Base-by-base conservation (phyloP, 2,888 invertebrate genomes). In the Reticulitermes lucifugus region DNA sequence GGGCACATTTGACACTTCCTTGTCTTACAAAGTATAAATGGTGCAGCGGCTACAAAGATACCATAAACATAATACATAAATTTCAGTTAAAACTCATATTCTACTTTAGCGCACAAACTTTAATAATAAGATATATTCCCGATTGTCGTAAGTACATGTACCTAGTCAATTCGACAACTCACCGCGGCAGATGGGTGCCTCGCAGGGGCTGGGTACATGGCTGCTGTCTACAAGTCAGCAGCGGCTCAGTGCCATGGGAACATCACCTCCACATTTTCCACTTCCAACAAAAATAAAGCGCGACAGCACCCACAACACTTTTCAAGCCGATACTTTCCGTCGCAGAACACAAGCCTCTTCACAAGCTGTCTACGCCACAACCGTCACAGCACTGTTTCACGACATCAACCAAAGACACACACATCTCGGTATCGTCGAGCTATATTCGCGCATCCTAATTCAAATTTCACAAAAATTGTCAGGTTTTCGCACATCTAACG, bases 121-220 rank as follows among this genome's bases (percentile, higher is more conserved):
- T 5, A 5, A 14, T 9, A 46, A 12, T 46, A 12, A 9, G 46
- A 46, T 12, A 6, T 12, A 46, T 46, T 46, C 46, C 46, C 12
- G 46, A 46, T 46, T 46, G 46, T 46, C 6, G 6, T 12, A 46
- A 12, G 46, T 12, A 46, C 46, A 12, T 46, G 12, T 6, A 46
- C 2, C 18, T 14, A 55, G 5, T 14, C 55, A 55, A 18, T 55
- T 55, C 55, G 55, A 55, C 12, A 25, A 94, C 95, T 94, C 92
- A 95, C 95, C 92, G 95, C 93, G 91, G 94, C 94, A 90, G 95
- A 93, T 91, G 95, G 95, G 92, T 95, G 95, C 93, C 95, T 94
- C 91, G 95, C 93, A 91, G 94, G 94, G 90, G 95, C 93, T 90
- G 95, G 95, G 92, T 95, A 95, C 95, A 95, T 95, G 90, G 88